Conservation (phyloP, 1,140 invertebrate genomes). For the Rhizoglyphus robini region DNA sequence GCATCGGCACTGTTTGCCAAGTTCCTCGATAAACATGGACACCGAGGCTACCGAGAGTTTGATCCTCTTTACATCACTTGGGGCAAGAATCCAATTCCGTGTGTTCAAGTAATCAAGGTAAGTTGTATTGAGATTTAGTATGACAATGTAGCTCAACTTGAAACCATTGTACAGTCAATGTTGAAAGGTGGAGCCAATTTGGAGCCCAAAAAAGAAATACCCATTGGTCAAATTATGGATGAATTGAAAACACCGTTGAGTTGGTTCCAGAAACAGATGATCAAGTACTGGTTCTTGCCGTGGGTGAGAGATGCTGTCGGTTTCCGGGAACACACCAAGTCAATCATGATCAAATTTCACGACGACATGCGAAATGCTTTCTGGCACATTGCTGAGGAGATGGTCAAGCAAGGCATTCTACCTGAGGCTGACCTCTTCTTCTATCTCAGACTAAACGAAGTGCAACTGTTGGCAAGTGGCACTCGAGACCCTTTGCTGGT, state of each 20-base stretch:
- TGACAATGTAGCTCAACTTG: conserved; percentile 27
- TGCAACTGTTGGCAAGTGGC: conserved; percentile 41
- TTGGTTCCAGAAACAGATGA: conserved; percentile 24
- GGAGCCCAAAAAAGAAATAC: conserved; percentile 4
- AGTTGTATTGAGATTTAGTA: no score
- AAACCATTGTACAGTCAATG: no score
- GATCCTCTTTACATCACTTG: conserved; percentile 52
- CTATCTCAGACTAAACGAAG: conserved; percentile 51
- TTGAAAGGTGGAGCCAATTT: neutral
- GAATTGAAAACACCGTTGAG: conserved; percentile 11
- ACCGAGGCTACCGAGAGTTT: conserved; percentile 58
- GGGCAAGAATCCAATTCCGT: conserved; percentile 44
- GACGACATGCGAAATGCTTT: conserved; percentile 49
- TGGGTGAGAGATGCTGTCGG: conserved; percentile 45
- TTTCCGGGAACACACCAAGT: conserved; percentile 24
- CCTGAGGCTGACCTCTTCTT: conserved; percentile 53
- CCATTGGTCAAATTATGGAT: conserved; percentile 19
- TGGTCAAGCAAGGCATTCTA: conserved; percentile 47
- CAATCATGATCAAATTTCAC: conserved; percentile 31
- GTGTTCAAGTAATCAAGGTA: conserved; percentile 51
- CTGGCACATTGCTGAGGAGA: conserved; percentile 41
- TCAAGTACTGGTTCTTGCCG: conserved; percentile 41
- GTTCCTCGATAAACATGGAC: conserved; percentile 57
- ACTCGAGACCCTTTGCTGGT: conserved; percentile 43
- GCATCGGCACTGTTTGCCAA: conserved; percentile 32